phyloP scores from a whole-genome alignment of 1,140 invertebrate species.

The Brachionus koreanus region DNA sequence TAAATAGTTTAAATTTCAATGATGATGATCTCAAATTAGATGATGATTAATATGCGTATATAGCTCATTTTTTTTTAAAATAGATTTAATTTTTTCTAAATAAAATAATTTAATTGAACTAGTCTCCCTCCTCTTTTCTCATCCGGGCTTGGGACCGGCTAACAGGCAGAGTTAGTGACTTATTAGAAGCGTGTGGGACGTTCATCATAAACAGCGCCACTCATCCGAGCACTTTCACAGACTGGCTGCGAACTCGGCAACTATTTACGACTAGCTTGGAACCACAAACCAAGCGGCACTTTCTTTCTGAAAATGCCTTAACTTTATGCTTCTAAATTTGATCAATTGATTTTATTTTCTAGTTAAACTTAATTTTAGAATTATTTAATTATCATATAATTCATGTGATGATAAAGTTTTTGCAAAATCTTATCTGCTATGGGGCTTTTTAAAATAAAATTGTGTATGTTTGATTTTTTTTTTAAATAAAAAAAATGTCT shows the following conservation, averaged over 20 bases:
- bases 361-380: not conserved
- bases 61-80: not conserved
- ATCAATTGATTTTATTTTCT: no score
- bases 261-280: no score
- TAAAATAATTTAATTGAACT: not conserved
- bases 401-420: not conserved
- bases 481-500: not conserved
- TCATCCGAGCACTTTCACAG: no score
- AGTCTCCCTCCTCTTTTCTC: no score
- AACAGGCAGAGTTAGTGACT: no score
- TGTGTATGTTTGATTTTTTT: not conserved
- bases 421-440: not conserved
- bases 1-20: slow-evolving; percentile 23
- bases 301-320: no score
- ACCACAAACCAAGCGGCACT: no score
- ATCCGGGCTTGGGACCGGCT: no score
- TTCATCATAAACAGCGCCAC: no score
- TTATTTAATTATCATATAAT: not conserved
- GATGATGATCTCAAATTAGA: slow-evolving; percentile 20
- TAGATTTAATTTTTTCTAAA: not conserved
- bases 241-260: no score
- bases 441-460: not conserved
- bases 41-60: not conserved
- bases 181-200: no score
- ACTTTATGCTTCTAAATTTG: no score